Conservation (phyloP, 2,113 vertebrate genomes). For the Heptranchias perlo region DNA sequence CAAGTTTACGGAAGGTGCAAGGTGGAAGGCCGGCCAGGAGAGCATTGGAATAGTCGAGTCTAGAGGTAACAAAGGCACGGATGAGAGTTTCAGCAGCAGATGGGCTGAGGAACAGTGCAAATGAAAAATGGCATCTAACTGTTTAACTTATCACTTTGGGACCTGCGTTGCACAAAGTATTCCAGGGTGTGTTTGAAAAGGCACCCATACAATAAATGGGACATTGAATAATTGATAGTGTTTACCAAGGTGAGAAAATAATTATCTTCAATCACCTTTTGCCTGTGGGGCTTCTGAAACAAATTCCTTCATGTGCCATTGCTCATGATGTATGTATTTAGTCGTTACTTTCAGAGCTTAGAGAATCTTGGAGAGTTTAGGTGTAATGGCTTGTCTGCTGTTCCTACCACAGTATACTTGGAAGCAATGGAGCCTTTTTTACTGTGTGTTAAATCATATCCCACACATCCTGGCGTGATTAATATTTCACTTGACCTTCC, state of each 20-base stretch:
- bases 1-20: neutral
- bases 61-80: neutral
- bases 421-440: neutral
- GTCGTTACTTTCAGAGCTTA: neutral
- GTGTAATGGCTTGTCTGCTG: neutral
- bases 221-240: constrained; percentile 9
- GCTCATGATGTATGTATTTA: constrained; percentile 11
- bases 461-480: too few relatives aligned
- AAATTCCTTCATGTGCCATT: constrained; percentile 24
- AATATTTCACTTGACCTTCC: neutral
- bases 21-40: neutral
- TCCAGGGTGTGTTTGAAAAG: constrained; percentile 6
- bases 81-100: neutral
- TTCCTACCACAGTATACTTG: neutral
- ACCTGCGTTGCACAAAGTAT: neutral
- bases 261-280: neutral
- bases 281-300: neutral
- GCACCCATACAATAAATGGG: neutral
- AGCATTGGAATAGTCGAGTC: neutral
- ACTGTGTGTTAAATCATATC: neutral
- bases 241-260: neutral
- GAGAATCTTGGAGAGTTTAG: neutral
- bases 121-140: neutral
- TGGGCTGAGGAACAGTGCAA: neutral
- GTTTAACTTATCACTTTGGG: constrained; percentile 7